Percentiles rank a stretch among this genome's conserved stretches.
These are phyloP conservation scores for Aphelenchoides besseyi DNA, from an alignment of 1,140 invertebrate genomes.

Conservation along the genomic window DNA sequence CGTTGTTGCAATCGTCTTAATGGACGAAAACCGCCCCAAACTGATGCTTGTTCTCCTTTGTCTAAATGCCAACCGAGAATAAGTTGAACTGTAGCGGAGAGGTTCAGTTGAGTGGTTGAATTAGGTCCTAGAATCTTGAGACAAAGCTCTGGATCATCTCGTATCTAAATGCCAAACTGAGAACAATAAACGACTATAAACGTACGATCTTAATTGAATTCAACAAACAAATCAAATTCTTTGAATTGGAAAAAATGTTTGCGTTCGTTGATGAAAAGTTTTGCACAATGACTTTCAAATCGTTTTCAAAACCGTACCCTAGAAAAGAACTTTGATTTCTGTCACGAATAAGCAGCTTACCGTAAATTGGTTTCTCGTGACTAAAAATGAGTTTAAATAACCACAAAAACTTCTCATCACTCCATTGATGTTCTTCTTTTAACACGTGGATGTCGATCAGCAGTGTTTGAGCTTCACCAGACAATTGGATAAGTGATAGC, in stretches of 20 bases:
- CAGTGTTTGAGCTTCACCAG: neutral
- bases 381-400: neutral
- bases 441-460: slow-evolving; percentile 14
- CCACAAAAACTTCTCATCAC: neutral
- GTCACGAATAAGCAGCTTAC: neutral
- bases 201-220: no score
- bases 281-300: neutral
- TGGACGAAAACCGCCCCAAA: slow-evolving; percentile 1
- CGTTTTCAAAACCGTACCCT: neutral
- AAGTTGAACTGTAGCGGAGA: no score
- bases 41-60: neutral
- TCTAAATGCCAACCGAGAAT: neutral
- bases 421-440: neutral
- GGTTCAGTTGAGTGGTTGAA: no score
- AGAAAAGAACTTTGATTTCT: neutral
- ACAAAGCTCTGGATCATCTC: no score
- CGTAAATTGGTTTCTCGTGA: neutral
- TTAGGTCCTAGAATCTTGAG: no score
- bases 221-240: neutral
- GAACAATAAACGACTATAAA: no score
- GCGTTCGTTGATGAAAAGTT: neutral
- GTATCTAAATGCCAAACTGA: no score
- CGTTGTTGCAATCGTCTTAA: neutral
- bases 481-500: neutral
- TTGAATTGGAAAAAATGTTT: neutral